Evolutionary conservation across 2,113 vertebrate species (phyloP).

Genomic region (Hucho hucho): DNA sequence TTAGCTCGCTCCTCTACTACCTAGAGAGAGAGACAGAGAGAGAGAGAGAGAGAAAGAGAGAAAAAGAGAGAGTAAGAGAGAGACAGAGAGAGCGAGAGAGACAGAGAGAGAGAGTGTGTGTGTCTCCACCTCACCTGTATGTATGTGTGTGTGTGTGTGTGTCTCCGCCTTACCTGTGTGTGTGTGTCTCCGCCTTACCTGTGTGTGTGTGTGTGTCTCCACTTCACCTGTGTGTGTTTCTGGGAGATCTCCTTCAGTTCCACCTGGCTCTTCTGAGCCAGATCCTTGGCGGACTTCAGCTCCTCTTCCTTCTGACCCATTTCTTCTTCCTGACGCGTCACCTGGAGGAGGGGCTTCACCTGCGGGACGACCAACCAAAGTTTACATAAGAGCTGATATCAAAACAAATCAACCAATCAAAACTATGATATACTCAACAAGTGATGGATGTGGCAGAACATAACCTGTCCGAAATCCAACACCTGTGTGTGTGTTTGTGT

Average conservation of each 20-base stretch:
- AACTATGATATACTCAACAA: neutral
- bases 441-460: neutral
- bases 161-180: too few species aligned
- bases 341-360: slow-evolving; percentile 97
- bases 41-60: slow-evolving; percentile 62
- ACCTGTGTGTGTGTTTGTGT: neutral
- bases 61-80: neutral
- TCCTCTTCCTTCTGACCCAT: slow-evolving; percentile 96
- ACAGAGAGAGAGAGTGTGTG: neutral
- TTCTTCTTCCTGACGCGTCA: slow-evolving; percentile 95
- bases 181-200: too few species aligned
- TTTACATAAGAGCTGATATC: neutral
- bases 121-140: neutral
- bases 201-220: neutral
- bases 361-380: slow-evolving; percentile 45
- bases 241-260: slow-evolving; percentile 86
- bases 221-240: slow-evolving; percentile 84
- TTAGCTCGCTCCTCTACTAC: slow-evolving; percentile 83
- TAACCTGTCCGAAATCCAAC: too few species aligned
- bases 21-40: slow-evolving; percentile 54
- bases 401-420: neutral
- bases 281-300: slow-evolving; percentile 81
- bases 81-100: too few species aligned
- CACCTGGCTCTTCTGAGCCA: slow-evolving; percentile 79
- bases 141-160: neutral